These are phyloP conservation scores for Aldrovandia affinis DNA, from an alignment of 2,797 vertebrate genomes.

Conservation along the genomic window DNA sequence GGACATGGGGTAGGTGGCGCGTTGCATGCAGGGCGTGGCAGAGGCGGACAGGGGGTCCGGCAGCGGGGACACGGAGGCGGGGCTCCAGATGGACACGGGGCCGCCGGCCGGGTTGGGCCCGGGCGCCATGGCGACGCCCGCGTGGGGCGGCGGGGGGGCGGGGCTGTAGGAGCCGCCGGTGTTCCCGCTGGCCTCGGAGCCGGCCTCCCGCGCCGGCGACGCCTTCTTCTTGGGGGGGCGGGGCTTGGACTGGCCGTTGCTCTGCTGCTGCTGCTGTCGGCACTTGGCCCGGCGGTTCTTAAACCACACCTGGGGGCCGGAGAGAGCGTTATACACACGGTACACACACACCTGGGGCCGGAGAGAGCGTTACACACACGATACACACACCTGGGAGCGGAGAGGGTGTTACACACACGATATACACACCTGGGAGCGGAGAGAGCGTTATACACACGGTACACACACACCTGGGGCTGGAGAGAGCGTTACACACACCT, in stretches of 20 bases:
- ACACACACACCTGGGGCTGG: too few relatives aligned
- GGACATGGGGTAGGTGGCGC: conserved; percentile 83
- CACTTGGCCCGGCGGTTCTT: conserved; percentile 93
- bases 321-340: not conserved
- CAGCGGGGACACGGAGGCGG: conserved; percentile 86
- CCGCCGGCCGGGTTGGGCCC: conserved; percentile 76
- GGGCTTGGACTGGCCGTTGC: conserved; percentile 82
- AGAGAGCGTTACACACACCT: not conserved
- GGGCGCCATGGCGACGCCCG: conserved; percentile 75
- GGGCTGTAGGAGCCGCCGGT: conserved; percentile 79
- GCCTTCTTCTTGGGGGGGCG: conserved; percentile 87
- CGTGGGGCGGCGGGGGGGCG: conserved; percentile 65
- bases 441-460: not conserved
- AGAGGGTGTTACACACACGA: not conserved
- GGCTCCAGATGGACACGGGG: conserved; percentile 91
- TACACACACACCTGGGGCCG: too few relatives aligned
- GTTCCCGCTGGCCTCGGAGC: conserved; percentile 69
- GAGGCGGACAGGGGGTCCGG: conserved; percentile 81
- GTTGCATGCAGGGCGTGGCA: conserved; percentile 79
- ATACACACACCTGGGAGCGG: too few relatives aligned
- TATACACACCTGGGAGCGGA: too few relatives aligned
- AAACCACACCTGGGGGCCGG: conserved; percentile 83
- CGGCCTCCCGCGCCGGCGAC: conserved; percentile 74
- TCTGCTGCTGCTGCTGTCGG: conserved; percentile 88
- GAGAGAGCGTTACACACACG: not conserved